Base-by-base conservation (phyloP, 2,888 invertebrate genomes). In the Steinernema scapterisci region DNA sequence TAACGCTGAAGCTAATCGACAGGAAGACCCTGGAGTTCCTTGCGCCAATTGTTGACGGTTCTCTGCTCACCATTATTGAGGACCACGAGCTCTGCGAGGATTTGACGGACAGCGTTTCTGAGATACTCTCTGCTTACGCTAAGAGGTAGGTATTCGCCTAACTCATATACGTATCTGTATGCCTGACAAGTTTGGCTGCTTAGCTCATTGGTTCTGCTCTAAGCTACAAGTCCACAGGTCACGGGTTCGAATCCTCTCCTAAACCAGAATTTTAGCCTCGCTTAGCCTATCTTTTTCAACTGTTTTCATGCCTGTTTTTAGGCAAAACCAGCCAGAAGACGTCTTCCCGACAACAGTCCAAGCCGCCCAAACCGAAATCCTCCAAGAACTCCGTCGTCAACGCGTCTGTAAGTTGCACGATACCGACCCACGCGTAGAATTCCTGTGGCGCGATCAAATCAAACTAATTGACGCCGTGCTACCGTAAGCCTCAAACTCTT, bases 361-460 rank as follows among this genome's bases (percentile, higher is more conserved):
- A 23, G 19, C 63, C 1, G 63, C 63, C 31, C 27, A 38, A 31
- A 21, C 27, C 31, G 25, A 27, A 19, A 63, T 63, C 19, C 63
- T 63, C 63, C 27, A 38, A 16, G 63, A 63, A 25, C 31, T 63
- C 7, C 63, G 63, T 19, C 63, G 63, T 31, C 63, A 6, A 6
- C 63, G 63, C 19, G 63, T 63, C 63, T 63, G 63, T 63, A 63
- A 63, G 63, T 63, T 63, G 38, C 63, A 63, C 27, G 63, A 63
- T 63, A 31, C 31, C 63, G 63, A 63, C 38, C 63, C 63, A 16
- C 63, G 63, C 16, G 63, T 63, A 11, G 63, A 63, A 25, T 63
- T 63, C 63, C 63, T 63, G 63, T 63, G 63, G 63, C 63, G 63
- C 31, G 63, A 63, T 63, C 63, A 63, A 25, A 63, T 63, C 63